Percentiles rank a stretch among this genome's conserved stretches.
Evolutionary conservation across 2,888 invertebrate genomes (phyloP).

Genomic region (Lithophane semibrunnea): DNA sequence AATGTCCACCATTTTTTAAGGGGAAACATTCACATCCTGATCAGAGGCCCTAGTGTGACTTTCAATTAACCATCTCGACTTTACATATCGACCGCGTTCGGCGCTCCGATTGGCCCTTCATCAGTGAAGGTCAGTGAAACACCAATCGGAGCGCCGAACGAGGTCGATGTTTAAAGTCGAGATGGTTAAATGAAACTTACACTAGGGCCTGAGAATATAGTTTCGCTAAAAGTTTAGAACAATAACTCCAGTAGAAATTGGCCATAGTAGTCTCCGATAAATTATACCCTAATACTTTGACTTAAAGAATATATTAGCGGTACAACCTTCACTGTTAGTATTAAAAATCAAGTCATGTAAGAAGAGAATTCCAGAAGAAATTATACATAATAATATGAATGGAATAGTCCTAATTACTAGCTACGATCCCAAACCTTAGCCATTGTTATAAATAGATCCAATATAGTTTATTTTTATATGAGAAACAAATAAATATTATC

Average conservation of each 20-base stretch:
- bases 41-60: neutral
- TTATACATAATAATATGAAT: slow-evolving; percentile 7
- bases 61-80: no score
- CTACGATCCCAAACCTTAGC: slow-evolving; percentile 25
- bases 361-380: slow-evolving; percentile 20
- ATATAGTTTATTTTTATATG: slow-evolving; percentile 3
- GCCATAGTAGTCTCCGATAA: neutral
- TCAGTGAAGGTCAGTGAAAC: no score
- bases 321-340: slow-evolving; percentile 11
- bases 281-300: slow-evolving; percentile 13
- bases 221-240: no score
- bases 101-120: no score
- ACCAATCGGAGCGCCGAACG: no score
- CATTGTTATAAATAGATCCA: slow-evolving; percentile 7
- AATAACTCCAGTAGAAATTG: slow-evolving; percentile 5
- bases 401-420: neutral
- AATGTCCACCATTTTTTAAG: neutral
- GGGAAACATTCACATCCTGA: neutral
- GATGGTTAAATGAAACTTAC: no score
- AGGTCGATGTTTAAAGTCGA: no score
- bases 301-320: slow-evolving; percentile 24
- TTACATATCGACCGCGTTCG: no score
- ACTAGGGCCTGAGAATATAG: neutral
- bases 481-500: slow-evolving; percentile 10
- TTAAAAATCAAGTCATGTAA: neutral